A percentile compares a stretch with the other conserved stretches of the same genome.
Evolutionary conservation across 2,888 invertebrate species (phyloP).

Genomic region (Toxonevra muliebris): DNA sequence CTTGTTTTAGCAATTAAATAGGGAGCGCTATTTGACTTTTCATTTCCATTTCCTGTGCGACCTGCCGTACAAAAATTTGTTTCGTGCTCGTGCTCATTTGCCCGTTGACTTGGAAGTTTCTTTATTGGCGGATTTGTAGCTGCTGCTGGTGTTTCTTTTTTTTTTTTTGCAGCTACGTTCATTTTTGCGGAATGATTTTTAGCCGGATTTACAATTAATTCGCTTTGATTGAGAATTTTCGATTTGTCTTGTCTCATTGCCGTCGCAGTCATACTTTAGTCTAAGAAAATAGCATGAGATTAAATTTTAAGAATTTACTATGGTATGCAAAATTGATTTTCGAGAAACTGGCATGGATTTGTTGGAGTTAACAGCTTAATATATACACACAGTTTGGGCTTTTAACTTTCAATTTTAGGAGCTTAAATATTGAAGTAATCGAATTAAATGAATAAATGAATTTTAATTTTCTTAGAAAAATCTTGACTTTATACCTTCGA

Average conservation of each 20-base stretch:
- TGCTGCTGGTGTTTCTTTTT: neutral
- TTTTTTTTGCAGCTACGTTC: neutral
- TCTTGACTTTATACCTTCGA: no score
- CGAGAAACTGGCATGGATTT: no score
- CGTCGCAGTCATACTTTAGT: neutral
- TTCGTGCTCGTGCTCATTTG: constrained; percentile 18
- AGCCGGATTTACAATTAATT: constrained; percentile 17
- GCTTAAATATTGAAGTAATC: no score
- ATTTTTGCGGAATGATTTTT: constrained; percentile 11
- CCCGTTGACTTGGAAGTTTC: constrained; percentile 1
- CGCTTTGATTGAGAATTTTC: constrained; percentile 18
- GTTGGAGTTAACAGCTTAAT: no score
- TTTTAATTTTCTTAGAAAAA: no score
- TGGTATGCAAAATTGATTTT: no score
- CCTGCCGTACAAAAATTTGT: neutral
- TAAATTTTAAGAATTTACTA: no score
- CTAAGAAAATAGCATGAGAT: no score
- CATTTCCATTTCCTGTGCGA: constrained; percentile 6
- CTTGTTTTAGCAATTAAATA: constrained; percentile 56
- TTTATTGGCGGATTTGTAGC: constrained; percentile 9
- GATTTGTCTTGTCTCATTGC: neutral
- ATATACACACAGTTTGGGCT: no score
- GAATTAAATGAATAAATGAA: no score
- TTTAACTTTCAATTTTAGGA: no score
- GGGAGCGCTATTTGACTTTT: constrained; percentile 49